Percentiles rank a stretch among this genome's conserved stretches.
These are phyloP conservation scores for Tinea pellionella DNA, from an alignment of 2,888 invertebrate genomes.

Conservation along the genomic window DNA sequence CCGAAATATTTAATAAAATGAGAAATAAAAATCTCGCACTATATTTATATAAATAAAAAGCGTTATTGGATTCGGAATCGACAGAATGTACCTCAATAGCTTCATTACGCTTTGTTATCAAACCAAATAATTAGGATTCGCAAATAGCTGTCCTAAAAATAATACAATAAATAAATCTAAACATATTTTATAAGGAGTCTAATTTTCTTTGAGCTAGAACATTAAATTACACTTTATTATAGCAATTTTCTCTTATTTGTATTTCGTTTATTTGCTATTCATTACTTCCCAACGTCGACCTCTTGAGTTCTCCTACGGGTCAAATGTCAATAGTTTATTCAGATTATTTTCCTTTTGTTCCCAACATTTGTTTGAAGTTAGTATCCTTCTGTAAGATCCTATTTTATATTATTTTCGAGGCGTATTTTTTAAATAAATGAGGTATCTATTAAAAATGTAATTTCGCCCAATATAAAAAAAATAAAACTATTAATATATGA, in stretches of 20 bases:
- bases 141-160: no score
- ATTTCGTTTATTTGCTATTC: not conserved
- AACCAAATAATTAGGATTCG: no score
- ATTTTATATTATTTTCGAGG: no score
- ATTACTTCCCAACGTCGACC: not conserved
- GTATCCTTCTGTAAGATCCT: not conserved
- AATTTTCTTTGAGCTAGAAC: not conserved
- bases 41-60: not conserved
- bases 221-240: not conserved
- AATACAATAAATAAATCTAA: no score
- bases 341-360: not conserved
- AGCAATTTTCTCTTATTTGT: not conserved
- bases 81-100: constrained; percentile 12
- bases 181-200: not conserved
- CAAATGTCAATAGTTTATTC: not conserved
- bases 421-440: no score
- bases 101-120: not conserved
- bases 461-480: not conserved
- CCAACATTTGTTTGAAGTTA: not conserved
- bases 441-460: not conserved
- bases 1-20: constrained; percentile 1
- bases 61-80: not conserved
- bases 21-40: not conserved
- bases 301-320: not conserved
- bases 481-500: not conserved